phyloP scores from a whole-genome alignment of 2,888 invertebrate genomes.

The Globia sparganii region DNA sequence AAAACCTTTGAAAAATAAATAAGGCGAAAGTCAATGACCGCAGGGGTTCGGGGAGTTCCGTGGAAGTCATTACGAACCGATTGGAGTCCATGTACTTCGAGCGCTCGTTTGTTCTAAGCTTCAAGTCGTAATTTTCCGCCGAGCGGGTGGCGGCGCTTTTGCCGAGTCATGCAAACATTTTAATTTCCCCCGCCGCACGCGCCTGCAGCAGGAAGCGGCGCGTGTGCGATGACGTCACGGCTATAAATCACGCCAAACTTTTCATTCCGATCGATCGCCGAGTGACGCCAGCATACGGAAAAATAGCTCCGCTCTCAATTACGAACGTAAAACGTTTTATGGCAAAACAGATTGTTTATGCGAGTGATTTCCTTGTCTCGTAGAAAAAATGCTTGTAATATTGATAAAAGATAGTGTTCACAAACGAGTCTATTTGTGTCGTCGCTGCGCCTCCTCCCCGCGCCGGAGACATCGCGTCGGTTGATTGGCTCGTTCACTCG shows the following conservation, averaged over 20 bases:
- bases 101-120: constrained; percentile 51
- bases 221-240: constrained; percentile 54
- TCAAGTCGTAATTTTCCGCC: constrained; percentile 56
- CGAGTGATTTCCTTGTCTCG: constrained; percentile 58
- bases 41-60: constrained; percentile 47
- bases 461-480: constrained; percentile 25
- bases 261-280: constrained; percentile 55
- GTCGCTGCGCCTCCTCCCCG: not conserved
- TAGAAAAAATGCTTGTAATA: constrained; percentile 51
- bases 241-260: constrained; percentile 62
- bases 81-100: constrained; percentile 50
- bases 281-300: constrained; percentile 55
- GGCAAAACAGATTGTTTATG: constrained; percentile 58
- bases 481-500: constrained; percentile 48
- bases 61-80: constrained; percentile 55
- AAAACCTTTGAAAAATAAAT: constrained; percentile 59
- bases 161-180: constrained; percentile 66
- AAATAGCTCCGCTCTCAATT: constrained; percentile 42
- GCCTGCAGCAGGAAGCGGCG: constrained; percentile 22
- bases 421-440: constrained; percentile 57
- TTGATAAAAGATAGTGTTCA: constrained; percentile 55
- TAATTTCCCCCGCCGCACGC: constrained; percentile 61
- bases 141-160: constrained; percentile 34
- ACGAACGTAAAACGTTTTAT: constrained; percentile 56
- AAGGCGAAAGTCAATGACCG: constrained; percentile 57